Base-by-base conservation (phyloP, 2,888 invertebrate species). In the Phyllotreta striolata region DNA sequence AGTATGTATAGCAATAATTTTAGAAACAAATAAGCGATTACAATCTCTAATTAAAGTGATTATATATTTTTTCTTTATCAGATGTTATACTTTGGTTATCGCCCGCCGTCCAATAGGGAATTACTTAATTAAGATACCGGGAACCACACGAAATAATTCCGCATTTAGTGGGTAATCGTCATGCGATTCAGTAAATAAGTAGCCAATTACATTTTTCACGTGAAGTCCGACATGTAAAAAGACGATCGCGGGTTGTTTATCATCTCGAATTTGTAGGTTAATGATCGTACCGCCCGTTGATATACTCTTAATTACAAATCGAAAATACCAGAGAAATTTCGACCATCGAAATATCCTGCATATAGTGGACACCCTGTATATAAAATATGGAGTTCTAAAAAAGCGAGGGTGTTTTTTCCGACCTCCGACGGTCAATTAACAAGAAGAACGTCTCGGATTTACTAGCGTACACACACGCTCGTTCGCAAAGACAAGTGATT, bases 131-230 rank as follows among this genome's bases (percentile, higher is more conserved):
- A 60, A 60, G 59, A 60, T 60, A 60, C 35, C 52, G 43, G 14
- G 47, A 58, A 51, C 49, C 41, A 24, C 58, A 58, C 52, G 59
- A 60, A 60, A 60, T 52, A 60, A 60, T 47, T 52, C 52, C 52
- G 44, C 52, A 60, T 60, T 60, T 60, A 60, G 59, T 60, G 52
- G 44, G 52, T 60, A 60, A 60, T 60, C 59, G 52, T 60, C 59
- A 60, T 60, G 52, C 52, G 38, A 60, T 52, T 52, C 40, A 14
- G 34, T 60, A 52, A 52, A 60, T 52, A 60, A 60, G 49, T 52
- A 60, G 43, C 59, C 59, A 60, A 60, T 60, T 60, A 52, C 43
- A 52, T 60, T 60, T 60, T 60, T 60, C 52, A 52, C 37, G 38
- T 60, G 41, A 41, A 51, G 43, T 39, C 59, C 2, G 59, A 59